phyloP scores from a whole-genome alignment of 1,140 invertebrate species.

The Telenomus remus region DNA sequence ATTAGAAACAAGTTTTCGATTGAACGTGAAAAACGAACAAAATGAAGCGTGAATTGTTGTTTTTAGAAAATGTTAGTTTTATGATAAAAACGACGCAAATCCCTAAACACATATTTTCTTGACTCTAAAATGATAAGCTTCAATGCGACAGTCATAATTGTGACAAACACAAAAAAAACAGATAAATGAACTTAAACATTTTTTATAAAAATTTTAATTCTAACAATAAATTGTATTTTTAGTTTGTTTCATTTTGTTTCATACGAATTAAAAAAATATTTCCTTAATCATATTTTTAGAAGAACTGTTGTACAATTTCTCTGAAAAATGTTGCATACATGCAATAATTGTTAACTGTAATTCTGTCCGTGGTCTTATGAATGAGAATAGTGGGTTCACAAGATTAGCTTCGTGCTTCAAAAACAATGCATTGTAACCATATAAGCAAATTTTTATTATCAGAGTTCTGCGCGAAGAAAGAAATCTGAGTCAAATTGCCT shows the following conservation, averaged over 20 bases:
- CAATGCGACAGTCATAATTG: no score
- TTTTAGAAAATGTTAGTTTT: not conserved
- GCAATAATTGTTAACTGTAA: slow-evolving; percentile 31
- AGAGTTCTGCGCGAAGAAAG: not conserved
- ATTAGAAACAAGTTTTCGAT: not conserved
- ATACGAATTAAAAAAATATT: no score
- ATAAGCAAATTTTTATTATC: slow-evolving; percentile 17
- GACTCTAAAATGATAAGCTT: not conserved
- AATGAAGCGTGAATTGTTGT: no score
- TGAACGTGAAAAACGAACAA: no score
- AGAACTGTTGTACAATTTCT: no score
- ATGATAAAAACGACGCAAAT: not conserved
- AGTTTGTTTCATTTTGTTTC: no score
- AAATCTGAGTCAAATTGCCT: slow-evolving; percentile 1
- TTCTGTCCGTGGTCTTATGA: slow-evolving; percentile 17
- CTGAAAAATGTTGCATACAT: slow-evolving; percentile 8
- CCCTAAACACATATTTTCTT: no score
- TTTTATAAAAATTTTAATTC: no score
- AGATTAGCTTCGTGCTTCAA: slow-evolving; percentile 9
- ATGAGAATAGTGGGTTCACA: slow-evolving; percentile 23
- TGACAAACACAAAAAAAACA: no score
- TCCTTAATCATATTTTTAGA: no score
- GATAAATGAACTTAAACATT: no score
- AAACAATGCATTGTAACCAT: slow-evolving; percentile 26
- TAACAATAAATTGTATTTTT: no score